These are phyloP conservation scores for Lycorma delicatula DNA, from an alignment of 1,140 invertebrate species.

Conservation along the genomic window DNA sequence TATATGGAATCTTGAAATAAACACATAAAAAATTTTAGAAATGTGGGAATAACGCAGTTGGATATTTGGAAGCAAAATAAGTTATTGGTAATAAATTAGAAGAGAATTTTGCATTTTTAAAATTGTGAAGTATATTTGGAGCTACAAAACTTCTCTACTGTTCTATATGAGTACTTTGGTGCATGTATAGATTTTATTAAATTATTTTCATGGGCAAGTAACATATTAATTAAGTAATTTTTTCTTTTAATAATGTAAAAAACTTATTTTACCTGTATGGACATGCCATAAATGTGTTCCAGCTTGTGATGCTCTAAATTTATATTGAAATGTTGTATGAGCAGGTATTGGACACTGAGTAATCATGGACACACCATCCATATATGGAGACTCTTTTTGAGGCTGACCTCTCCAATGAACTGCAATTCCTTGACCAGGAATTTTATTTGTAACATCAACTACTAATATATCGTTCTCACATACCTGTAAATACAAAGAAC, in stretches of 20 bases:
- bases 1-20: no score
- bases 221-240: no score
- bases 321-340: conserved; percentile 74
- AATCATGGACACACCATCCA: conserved; percentile 77
- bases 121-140: no score
- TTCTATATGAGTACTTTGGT: no score
- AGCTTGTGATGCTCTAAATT: conserved; percentile 57
- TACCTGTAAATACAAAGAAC: conserved; percentile 48
- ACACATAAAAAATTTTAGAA: no score
- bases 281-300: conserved; percentile 71
- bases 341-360: conserved; percentile 78
- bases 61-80: no score
- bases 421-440: conserved; percentile 57
- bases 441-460: conserved; percentile 70
- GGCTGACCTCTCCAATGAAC: conserved; percentile 79
- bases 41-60: no score
- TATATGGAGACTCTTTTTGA: conserved; percentile 66
- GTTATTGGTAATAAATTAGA: no score
- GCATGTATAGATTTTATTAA: no score
- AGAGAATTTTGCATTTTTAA: no score
- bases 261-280: conserved; percentile 50
- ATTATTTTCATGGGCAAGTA: no score
- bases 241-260: conserved; percentile 4
- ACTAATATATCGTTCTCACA: conserved; percentile 79
- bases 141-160: no score